Evolutionary conservation across 2,113 vertebrate genomes (phyloP), one percentile per base, ranked within the genome.

Genomic region (Labrus mixtus): DNA sequence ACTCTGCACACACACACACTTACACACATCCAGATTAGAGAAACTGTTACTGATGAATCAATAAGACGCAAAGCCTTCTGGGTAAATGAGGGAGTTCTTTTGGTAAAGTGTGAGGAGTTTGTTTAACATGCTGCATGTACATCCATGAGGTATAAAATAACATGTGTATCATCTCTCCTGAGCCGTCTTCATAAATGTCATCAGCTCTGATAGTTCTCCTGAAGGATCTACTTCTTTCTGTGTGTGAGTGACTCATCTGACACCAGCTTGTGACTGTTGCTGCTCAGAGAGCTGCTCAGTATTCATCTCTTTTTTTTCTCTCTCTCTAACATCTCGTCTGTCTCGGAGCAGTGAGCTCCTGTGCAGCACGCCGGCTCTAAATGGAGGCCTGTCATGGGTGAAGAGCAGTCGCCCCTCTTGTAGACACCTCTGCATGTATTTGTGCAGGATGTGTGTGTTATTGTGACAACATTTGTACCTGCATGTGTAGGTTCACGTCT

Each of bases 31-130:
- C 46, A 48, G 51, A 79, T 69, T 53, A 65, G 69, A 12, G 33
- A 15, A 51, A 57, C n/a, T n/a, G n/a, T n/a, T n/a, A 46, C 66
- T 76, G 78, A 73, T 83, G 68, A 78, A 86, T 83, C 62, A 84
- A 60, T 68, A 12, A 12, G n/a, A n/a, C 13, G 56, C 20, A 50
- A 50, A 55, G 17, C 48, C 62, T 71, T 7, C 33, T 9, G 25
- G 56, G 63, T 65, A 66, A 66, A 83, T 66, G 29, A 78, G n/a
- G n/a, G 57, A 43, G 59, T 56, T 85, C 76, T 73, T 80, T 60
- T 3, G 1, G 46, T 46, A 11, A 65, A 45, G 54, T 60, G n/a
- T 10, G n/a, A 54, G 46, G 29, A 39, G 68, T 60, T 76, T 81
- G 76, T 17, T 73, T 5, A 71, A 82, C 36, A 65, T 0, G 19